These are phyloP conservation scores for Acanthosepion esculentum DNA, from an alignment of 2,888 invertebrate species.

Conservation along the genomic window DNA sequence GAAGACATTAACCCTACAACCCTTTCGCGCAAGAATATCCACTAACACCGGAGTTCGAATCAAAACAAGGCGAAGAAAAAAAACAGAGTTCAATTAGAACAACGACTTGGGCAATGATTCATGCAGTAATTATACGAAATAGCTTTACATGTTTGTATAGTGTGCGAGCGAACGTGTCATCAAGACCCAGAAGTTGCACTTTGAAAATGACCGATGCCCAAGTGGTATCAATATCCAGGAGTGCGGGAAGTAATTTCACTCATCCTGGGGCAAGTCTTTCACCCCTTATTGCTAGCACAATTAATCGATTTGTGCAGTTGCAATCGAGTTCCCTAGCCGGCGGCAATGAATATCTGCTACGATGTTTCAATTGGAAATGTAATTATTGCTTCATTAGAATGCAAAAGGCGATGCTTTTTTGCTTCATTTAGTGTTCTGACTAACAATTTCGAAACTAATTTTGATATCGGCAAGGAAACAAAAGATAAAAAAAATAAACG, in stretches of 20 bases:
- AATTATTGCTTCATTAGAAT: slow-evolving; percentile 20
- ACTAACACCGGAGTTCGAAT: too few relatives aligned
- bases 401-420: not conserved
- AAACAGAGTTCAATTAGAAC: too few relatives aligned
- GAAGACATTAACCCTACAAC: too few relatives aligned
- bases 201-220: not conserved
- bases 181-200: not conserved
- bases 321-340: not conserved
- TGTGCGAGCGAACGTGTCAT: not conserved
- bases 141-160: not conserved
- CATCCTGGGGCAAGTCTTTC: not conserved
- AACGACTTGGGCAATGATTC: too few relatives aligned
- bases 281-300: not conserved
- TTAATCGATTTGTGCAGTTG: not conserved
- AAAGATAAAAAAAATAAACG: not conserved
- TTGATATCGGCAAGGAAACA: not conserved
- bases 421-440: not conserved
- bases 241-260: not conserved
- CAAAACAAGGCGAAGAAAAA: too few relatives aligned
- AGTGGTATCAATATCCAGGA: not conserved
- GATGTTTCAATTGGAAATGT: not conserved
- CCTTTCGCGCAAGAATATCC: too few relatives aligned
- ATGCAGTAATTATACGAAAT: too few relatives aligned
- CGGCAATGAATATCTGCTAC: not conserved
- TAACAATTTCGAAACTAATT: not conserved